Evolutionary conservation across 2,888 invertebrate genomes (phyloP), one percentile per base, ranked within the genome.

Genomic region (Agonopterix alstromeriana): DNA sequence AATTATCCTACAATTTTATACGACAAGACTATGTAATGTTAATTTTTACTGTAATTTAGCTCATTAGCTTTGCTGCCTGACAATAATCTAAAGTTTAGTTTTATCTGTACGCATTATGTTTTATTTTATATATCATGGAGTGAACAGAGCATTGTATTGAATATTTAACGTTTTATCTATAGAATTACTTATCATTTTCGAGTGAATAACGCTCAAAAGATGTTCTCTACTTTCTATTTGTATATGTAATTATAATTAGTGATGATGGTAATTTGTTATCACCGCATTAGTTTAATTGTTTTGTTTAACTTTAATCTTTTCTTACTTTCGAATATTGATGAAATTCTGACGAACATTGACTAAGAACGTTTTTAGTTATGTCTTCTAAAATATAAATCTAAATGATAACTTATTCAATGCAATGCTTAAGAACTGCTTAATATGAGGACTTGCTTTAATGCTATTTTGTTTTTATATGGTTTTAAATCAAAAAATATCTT

Each of bases 61-160:
- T 62, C 57, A 64, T 67, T 73, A 71, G 73, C 69, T 70, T 77
- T 75, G 81, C 80, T 83, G 82, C 72, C 70, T 71, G 84, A 82
- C 80, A 82, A 82, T 81, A 81, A 79, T 69, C 68, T 70, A n/a
- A 66, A 61, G 52, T 72, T 78, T 72, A 73, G 64, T 76, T 74
- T 56, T 60, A 38, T 38, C 38, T n/a, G 62, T 65, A 70, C 54
- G 70, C 70, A n/a, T 71, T 78, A 65, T 76, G 61, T 63, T 65
- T 63, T 63, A 55, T 58, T 62, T 64, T 59, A 62, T 65, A 63
- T 58, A 65, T 58, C 56, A 54, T 60, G 55, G 53, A 61, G 55
- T 54, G 46, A 49, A 44, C 46, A 61, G 64, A 67, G 63, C 69
- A 69, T 73, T 71, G 65, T 65, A 57, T 58, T 52, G 61, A 61